Conservation (phyloP, 2,113 vertebrate genomes). For the Loxodonta africana region DNA sequence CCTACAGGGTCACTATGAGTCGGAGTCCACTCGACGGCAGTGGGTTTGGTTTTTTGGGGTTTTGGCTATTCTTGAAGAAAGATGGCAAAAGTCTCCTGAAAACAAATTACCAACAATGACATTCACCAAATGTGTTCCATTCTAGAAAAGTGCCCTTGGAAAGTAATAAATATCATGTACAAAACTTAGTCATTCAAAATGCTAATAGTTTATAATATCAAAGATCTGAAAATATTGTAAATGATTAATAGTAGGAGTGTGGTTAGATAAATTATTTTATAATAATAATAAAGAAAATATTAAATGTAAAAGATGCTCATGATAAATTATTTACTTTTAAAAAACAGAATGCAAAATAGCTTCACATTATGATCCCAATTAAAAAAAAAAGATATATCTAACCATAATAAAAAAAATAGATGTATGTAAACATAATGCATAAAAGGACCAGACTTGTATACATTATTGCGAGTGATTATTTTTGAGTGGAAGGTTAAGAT, state of each 20-base stretch:
- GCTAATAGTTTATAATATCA: constrained; percentile 15
- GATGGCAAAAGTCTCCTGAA: background rate
- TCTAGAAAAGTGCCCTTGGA: background rate
- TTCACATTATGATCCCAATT: constrained; percentile 26
- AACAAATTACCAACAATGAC: constrained; percentile 30
- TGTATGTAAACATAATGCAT: background rate
- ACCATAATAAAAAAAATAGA: background rate
- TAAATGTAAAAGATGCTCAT: background rate
- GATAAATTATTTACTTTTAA: constrained; percentile 29
- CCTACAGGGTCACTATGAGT: too few relatives aligned
- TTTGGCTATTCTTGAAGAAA: constrained; percentile 23
- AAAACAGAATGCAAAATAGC: background rate
- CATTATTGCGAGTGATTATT: background rate
- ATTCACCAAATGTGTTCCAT: constrained; percentile 40
- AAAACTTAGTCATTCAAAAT: background rate
- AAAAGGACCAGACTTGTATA: background rate
- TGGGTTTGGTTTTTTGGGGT: too few relatives aligned
- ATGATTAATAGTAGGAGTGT: background rate
- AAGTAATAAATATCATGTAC: constrained; percentile 32
- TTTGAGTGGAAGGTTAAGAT: background rate
- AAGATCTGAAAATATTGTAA: constrained; percentile 7
- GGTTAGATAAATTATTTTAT: background rate
- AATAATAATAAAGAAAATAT: background rate
- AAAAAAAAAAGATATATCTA: background rate
- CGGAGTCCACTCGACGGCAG: too few relatives aligned